Conservation (phyloP, 1,140 invertebrate genomes). For the Tetragnatha versicolor region DNA sequence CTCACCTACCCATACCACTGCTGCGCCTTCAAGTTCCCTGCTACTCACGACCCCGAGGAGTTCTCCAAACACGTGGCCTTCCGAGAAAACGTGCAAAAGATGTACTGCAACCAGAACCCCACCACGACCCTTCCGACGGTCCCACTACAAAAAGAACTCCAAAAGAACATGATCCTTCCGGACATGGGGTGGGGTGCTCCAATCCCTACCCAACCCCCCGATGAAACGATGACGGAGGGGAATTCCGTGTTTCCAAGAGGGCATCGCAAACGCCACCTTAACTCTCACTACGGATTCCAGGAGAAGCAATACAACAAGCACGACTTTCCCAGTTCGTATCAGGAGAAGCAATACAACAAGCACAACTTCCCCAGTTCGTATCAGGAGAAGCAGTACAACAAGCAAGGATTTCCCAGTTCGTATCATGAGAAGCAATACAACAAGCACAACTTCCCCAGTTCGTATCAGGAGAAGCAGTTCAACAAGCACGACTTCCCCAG, state of each 20-base stretch:
- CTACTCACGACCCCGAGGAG: constrained; percentile 68
- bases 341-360: not conserved
- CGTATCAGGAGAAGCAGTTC: not conserved
- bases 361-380: not conserved
- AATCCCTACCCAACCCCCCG: too few relatives aligned
- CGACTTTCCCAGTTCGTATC: not conserved
- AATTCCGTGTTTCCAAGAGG: too few relatives aligned
- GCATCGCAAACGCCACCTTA: too few relatives aligned
- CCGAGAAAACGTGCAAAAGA: constrained; percentile 47
- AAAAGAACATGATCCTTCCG: not conserved
- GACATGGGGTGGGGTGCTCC: not conserved
- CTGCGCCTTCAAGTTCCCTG: constrained; percentile 85
- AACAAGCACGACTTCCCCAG: not conserved
- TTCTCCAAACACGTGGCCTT: constrained; percentile 41
- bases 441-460: not conserved
- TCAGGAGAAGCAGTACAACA: not conserved
- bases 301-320: too few relatives aligned
- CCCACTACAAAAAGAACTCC: not conserved
- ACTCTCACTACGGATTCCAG: too few relatives aligned
- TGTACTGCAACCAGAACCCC: constrained; percentile 42
- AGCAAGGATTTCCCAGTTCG: not conserved
- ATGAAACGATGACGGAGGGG: too few relatives aligned
- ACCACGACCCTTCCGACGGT: constrained; percentile 4
- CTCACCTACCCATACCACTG: constrained; percentile 89
- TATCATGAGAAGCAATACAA: not conserved